These are phyloP conservation scores for Protosalanx chinensis DNA, from an alignment of 2,797 vertebrate genomes.

Conservation along the genomic window DNA sequence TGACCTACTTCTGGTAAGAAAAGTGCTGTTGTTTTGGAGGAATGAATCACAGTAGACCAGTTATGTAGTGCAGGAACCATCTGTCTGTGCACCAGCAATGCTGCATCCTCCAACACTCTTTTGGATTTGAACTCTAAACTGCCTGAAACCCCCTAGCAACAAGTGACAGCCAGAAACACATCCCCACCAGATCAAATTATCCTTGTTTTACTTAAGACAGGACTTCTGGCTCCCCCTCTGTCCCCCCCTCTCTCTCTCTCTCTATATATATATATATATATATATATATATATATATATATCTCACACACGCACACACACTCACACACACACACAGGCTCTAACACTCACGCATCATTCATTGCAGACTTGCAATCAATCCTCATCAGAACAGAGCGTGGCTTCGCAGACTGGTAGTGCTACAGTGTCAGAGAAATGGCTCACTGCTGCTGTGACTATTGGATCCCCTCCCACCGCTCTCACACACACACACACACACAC, in stretches of 20 bases:
- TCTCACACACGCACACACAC: neutral
- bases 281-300: too few species aligned
- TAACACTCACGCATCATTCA: conserved; percentile 32
- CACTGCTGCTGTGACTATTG: conserved; percentile 29
- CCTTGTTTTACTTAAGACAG: too few species aligned
- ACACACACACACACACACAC: conserved; percentile 14
- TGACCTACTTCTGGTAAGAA: neutral
- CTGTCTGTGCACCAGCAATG: too few species aligned
- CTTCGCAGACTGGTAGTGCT: conserved; percentile 25
- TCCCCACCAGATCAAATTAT: too few species aligned
- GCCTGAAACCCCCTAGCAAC: too few species aligned
- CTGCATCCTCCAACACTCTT: too few species aligned
- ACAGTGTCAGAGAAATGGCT: conserved; percentile 34
- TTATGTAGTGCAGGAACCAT: too few species aligned
- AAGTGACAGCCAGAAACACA: too few species aligned
- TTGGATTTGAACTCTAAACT: too few species aligned
- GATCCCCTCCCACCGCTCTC: conserved; percentile 20
- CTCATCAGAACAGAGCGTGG: conserved; percentile 64
- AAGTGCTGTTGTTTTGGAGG: neutral
- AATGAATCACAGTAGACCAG: neutral
- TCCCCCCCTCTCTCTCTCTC: neutral
- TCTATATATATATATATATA: too few species aligned
- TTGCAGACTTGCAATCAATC: conserved; percentile 72
- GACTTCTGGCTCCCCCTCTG: neutral
- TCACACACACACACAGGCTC: neutral